Conservation (phyloP, 2,113 vertebrate species). For the Phalacrocorax pelagicus region DNA sequence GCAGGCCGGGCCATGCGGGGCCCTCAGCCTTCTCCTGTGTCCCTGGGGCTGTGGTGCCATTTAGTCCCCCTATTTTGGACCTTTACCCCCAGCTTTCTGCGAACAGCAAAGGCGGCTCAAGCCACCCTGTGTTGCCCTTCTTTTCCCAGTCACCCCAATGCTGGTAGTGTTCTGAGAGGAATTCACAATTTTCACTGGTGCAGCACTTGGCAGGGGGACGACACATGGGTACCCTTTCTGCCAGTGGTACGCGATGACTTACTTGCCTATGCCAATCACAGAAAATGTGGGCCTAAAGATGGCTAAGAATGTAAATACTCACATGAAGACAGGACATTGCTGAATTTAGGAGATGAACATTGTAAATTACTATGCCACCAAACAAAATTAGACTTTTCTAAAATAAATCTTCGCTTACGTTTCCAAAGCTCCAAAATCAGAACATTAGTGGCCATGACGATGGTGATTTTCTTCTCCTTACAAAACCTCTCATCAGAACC, state of each 20-base stretch:
- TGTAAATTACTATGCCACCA: background rate
- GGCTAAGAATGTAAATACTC: background rate
- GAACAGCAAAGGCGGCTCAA: background rate
- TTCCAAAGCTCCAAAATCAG: background rate
- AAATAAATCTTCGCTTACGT: background rate
- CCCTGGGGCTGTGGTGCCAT: too few relatives aligned
- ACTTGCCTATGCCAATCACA: background rate
- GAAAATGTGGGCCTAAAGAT: background rate
- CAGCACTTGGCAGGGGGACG: background rate
- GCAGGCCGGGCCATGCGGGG: background rate
- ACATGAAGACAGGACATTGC: background rate
- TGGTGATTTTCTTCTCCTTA: background rate
- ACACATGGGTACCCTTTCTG: accelerated
- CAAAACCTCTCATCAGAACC: background rate
- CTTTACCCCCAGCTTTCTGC: background rate
- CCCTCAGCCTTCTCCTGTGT: background rate
- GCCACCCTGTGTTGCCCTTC: background rate
- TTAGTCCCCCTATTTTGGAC: background rate
- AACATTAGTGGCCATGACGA: background rate
- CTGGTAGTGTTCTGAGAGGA: background rate
- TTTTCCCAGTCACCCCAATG: background rate
- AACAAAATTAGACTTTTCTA: background rate
- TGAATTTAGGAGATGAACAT: background rate
- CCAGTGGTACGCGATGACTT: accelerated
- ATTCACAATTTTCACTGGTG: background rate